Percentiles rank a stretch among this genome's conserved stretches.
These are phyloP conservation scores for Philopotamus ludificatus DNA, from an alignment of 1,140 invertebrate species.

Conservation along the genomic window DNA sequence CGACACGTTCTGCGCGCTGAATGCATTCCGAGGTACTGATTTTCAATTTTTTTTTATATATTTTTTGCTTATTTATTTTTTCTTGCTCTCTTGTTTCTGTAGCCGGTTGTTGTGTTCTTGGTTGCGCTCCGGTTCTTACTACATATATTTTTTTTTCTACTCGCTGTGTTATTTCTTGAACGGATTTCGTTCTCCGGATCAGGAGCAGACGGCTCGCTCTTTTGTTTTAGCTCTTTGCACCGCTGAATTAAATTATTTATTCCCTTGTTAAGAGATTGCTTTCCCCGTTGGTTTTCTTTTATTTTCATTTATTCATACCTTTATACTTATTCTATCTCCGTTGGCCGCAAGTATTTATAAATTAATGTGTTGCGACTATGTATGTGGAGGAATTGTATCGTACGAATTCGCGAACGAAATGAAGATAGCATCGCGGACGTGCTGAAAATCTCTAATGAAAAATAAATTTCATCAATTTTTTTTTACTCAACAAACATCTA, in stretches of 20 bases:
- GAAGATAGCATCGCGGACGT: too few relatives aligned
- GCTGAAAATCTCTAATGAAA: too few relatives aligned
- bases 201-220: constrained; percentile 21
- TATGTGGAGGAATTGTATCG: too few relatives aligned
- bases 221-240: constrained; percentile 29
- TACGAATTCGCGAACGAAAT: too few relatives aligned
- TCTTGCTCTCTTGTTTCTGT: constrained; percentile 22
- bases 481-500: too few relatives aligned
- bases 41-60: background rate
- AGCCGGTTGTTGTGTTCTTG: constrained; percentile 6
- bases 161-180: constrained; percentile 12
- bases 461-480: too few relatives aligned
- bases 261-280: constrained; percentile 30
- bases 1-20: constrained; percentile 24
- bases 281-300: constrained; percentile 11
- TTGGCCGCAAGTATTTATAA: too few relatives aligned
- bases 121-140: constrained; percentile 7
- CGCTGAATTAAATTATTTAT: constrained; percentile 32
- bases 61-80: constrained; percentile 13
- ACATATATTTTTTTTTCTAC: constrained; percentile 10
- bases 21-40: constrained; percentile 26
- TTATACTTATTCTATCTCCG: background rate
- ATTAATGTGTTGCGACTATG: too few relatives aligned
- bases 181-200: constrained; percentile 20
- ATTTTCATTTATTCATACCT: constrained; percentile 1